A percentile compares a stretch with the other conserved stretches of the same genome.
Conservation (phyloP, 2,888 invertebrate genomes). For the Drosophila flavopinicola region DNA sequence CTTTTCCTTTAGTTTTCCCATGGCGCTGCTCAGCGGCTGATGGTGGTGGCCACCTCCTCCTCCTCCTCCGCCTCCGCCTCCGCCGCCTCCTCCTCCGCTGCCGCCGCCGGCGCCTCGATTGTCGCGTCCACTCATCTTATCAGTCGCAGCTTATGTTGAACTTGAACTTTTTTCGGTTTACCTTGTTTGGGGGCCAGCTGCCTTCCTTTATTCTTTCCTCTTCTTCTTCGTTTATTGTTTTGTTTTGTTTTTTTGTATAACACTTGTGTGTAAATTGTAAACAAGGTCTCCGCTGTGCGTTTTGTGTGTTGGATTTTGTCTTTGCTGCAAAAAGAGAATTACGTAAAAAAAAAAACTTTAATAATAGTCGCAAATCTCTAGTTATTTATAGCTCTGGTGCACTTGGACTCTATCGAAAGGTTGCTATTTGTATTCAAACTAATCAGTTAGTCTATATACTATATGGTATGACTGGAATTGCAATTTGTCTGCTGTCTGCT, state of each 20-base stretch:
- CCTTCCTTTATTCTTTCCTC: too few relatives aligned
- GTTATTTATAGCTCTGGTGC: conserved; percentile 11
- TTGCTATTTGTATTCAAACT: not conserved
- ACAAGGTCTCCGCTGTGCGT: conserved; percentile 23
- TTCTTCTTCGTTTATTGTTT: too few relatives aligned
- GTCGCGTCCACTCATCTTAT: conserved; percentile 84
- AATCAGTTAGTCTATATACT: conserved; percentile 23
- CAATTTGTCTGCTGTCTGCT: conserved; percentile 24
- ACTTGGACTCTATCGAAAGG: conserved; percentile 20
- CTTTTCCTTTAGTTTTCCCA: conserved; percentile 84
- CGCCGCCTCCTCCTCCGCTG: conserved; percentile 73
- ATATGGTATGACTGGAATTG: conserved; percentile 4
- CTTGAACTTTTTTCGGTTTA: conserved; percentile 4
- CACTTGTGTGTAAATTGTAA: conserved; percentile 31
- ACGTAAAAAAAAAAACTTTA: not conserved
- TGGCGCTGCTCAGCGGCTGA: conserved; percentile 81
- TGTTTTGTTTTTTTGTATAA: conserved; percentile 7
- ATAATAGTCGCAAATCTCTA: conserved; percentile 11
- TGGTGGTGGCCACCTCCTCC: conserved; percentile 65
- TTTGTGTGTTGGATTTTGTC: conserved; percentile 45
- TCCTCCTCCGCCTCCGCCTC: conserved; percentile 51
- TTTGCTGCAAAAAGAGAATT: conserved; percentile 58
- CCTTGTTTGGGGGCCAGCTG: conserved; percentile 20
- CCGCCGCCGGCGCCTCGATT: conserved; percentile 79
- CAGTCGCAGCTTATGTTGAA: conserved; percentile 24